phyloP scores from a whole-genome alignment of 2,797 vertebrate species.

The Crossoptilon crossoptilon region DNA sequence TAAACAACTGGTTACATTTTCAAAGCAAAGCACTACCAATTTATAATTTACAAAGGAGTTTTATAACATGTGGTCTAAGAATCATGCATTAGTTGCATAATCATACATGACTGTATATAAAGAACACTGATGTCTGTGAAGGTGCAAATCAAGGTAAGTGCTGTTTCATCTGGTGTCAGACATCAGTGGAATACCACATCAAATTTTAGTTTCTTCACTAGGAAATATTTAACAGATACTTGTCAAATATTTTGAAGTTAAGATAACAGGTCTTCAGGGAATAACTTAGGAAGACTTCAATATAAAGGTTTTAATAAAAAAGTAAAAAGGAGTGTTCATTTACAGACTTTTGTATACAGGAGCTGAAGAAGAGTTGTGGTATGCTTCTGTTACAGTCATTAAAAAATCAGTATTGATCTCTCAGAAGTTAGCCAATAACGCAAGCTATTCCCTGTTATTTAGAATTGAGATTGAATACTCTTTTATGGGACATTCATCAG shows the following conservation, averaged over 20 bases:
- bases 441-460: background rate
- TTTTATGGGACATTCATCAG: background rate
- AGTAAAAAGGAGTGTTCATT: background rate
- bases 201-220: background rate
- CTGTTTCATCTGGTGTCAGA: background rate
- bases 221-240: background rate
- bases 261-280: background rate
- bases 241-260: background rate
- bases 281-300: background rate
- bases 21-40: background rate
- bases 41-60: background rate
- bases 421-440: background rate
- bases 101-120: background rate
- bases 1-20: background rate
- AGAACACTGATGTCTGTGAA: background rate
- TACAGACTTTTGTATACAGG: background rate
- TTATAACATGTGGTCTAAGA: background rate
- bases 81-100: background rate
- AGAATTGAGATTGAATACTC: background rate
- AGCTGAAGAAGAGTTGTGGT: background rate
- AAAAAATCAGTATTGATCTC: background rate
- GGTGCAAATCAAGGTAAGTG: background rate
- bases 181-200: background rate
- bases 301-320: background rate
- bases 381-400: background rate